Percentiles rank a stretch among this genome's conserved stretches.
Evolutionary conservation across 2,888 invertebrate genomes (phyloP).

Genomic region (Ichneumoninae sp.): DNA sequence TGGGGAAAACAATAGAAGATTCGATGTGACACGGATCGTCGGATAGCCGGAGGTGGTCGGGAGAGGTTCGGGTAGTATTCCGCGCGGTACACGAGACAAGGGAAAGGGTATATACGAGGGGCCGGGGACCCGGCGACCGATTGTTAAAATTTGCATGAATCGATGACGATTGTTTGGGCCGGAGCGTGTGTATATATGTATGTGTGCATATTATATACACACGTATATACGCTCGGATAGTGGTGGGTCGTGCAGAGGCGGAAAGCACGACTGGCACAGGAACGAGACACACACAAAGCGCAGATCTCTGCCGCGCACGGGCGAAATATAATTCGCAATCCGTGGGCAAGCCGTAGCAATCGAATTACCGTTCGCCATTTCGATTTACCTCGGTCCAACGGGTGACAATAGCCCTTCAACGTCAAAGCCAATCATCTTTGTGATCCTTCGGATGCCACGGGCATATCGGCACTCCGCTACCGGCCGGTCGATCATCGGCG

Average conservation of each 20-base stretch:
- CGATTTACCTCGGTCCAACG: conserved; percentile 82
- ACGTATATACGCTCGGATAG: conserved; percentile 18
- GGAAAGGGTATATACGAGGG: conserved; percentile 57
- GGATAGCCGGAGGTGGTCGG: conserved; percentile 70
- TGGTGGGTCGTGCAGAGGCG: conserved; percentile 36
- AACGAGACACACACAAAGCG: conserved; percentile 67
- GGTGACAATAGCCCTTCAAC: conserved; percentile 77
- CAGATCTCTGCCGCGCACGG: conserved; percentile 64
- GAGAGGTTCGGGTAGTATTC: conserved; percentile 38
- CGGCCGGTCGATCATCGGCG: conserved; percentile 51
- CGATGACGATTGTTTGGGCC: conserved; percentile 83
- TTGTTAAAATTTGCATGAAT: conserved; percentile 83
- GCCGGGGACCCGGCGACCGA: conserved; percentile 73
- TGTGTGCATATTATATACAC: conserved; percentile 69
- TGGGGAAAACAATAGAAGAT: conserved; percentile 78
- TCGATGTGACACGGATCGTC: conserved; percentile 74
- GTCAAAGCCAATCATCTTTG: conserved; percentile 81
- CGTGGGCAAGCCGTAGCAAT: conserved; percentile 79
- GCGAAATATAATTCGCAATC: conserved; percentile 83
- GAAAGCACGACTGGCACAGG: conserved; percentile 54
- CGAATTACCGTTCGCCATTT: conserved; percentile 83
- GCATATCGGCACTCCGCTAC: conserved; percentile 60
- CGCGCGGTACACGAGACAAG: conserved; percentile 45
- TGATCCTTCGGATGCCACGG: conserved; percentile 73
- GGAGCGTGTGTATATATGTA: conserved; percentile 70